Base-by-base conservation (phyloP, 2,113 vertebrate genomes). In the Neolamprologus fasciatus region DNA sequence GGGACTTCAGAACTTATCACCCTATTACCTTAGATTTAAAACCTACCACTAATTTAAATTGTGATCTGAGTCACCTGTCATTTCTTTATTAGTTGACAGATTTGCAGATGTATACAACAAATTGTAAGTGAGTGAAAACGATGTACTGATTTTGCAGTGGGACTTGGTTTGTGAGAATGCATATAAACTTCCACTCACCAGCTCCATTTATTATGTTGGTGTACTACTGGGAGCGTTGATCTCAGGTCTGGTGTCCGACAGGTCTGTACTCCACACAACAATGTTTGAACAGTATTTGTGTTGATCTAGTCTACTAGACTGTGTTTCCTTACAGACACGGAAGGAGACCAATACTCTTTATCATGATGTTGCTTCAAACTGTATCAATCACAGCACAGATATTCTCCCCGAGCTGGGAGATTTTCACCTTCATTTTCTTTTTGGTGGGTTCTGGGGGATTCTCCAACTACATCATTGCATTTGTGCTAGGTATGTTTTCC, bases 201-300 rank as follows among this genome's bases (percentile, higher is more conserved):
- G 95, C 78, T 98, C 98, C 61, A 91, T 98, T 78, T 97, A 97
- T 89, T 99, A 97, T 53, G 79, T 95, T 82, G 98, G 98, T 2
- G 97, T 98, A 21, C 95, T 99, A 19, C 1, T 97, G 8, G 98
- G 98, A 89, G 97, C 96, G 3, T 96, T 98, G 83, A 0, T 97
- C 66, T 98, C 98, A 0, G 98, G 98, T 85, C 97, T 97, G 92
- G 93, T 98, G 81, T 98, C 98, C 88, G 98, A 98, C 97, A 98
- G 97, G 98, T 98, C 95, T 23, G 89, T 66, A 55, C 45, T 55
- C 21, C 8, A 8, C 3, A 28, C 42, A 33, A 2, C 9, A 50
- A 50, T 50, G 17, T 78, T 78, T 78, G 71, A 78, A 78, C 42
- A 31, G 26, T n/a, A n/a, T 50, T 78, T 78, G 23, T 19, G 42